Evolutionary conservation across 2,888 invertebrate species (phyloP), one percentile per base, ranked within the genome.

Genomic region (Caenorhabditis imperialis): DNA sequence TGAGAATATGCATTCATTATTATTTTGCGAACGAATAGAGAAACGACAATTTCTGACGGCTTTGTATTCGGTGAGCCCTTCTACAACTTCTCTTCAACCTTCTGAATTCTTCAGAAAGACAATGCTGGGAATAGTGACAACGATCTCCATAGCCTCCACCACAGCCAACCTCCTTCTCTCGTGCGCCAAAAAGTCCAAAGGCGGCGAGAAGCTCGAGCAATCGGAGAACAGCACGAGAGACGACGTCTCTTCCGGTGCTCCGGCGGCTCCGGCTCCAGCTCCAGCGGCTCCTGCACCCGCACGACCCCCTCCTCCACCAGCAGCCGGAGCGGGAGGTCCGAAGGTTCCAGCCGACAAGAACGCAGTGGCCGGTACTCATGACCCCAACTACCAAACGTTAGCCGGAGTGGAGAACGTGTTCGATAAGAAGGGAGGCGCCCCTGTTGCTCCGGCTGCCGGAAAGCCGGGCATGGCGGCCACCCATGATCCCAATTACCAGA

Each of bases 401-500:
- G n/a, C n/a, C n/a, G n/a, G n/a, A n/a, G n/a, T n/a, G n/a, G n/a
- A n/a, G n/a, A n/a, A n/a, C n/a, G n/a, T 35, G 6, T 63, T 63
- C 47, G 62, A 47, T 3, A 54, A 38, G 10, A 44, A 54, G 22
- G 47, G 22, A 27, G 47, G 27, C 25, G 47, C 23, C 22, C 48
- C 35, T n/a, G 25, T 35, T 25, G 12, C 40, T 3, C 18, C 25
- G 10, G 22, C 33, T 16, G 23, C 42, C 8, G 23, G 14, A 1
- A 48, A 48, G 37, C 53, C 50, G 2, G 44, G 23, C 22, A 48
- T 57, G 47, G 40, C 57, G 7, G 70, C 55, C 25, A 70, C 70
- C 14, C 70, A 70, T 14, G 70, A 70, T 44, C 70, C 70, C 6
- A 70, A 70, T n/a, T 70, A 70, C 50, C 70, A 70, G 50, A 70